Conservation (phyloP, 2,888 invertebrate genomes). For the Crematogaster levior region DNA sequence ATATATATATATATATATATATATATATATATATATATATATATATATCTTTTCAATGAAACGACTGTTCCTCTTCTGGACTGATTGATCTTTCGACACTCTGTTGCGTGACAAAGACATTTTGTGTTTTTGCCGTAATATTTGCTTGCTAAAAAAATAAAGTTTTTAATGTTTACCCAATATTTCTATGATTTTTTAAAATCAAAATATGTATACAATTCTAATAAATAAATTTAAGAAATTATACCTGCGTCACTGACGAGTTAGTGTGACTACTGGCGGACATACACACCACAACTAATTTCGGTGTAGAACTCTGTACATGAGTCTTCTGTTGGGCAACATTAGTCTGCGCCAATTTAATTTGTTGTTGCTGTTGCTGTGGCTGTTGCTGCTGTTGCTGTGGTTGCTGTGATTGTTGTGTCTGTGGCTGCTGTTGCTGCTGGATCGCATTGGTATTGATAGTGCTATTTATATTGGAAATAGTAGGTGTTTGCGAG, state of each 20-base stretch:
- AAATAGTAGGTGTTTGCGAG: constrained; percentile 81
- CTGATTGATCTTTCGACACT: constrained; percentile 79
- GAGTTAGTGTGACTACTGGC: constrained; percentile 81
- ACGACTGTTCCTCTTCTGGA: constrained; percentile 81
- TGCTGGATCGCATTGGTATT: constrained; percentile 71
- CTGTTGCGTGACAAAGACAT: constrained; percentile 80
- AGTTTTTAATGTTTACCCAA: background rate
- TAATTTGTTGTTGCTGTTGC: constrained; percentile 70
- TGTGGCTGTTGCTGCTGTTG: constrained; percentile 67
- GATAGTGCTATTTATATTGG: constrained; percentile 66
- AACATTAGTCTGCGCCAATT: constrained; percentile 76
- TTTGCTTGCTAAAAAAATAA: constrained; percentile 73
- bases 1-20: background rate
- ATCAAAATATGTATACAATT: background rate
- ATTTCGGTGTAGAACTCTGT: constrained; percentile 85
- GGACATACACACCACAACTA: constrained; percentile 87
- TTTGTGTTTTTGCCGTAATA: constrained; percentile 78
- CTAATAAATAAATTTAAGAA: background rate
- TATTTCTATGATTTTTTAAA: background rate
- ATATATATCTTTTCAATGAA: constrained; percentile 71
- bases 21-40: too few relatives aligned
- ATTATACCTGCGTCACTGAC: constrained; percentile 80
- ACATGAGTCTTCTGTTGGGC: constrained; percentile 79
- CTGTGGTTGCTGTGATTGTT: constrained; percentile 64
- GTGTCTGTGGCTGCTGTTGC: constrained; percentile 63